Base-by-base conservation (phyloP, 2,888 invertebrate species). In the Parochlus steinenii region DNA sequence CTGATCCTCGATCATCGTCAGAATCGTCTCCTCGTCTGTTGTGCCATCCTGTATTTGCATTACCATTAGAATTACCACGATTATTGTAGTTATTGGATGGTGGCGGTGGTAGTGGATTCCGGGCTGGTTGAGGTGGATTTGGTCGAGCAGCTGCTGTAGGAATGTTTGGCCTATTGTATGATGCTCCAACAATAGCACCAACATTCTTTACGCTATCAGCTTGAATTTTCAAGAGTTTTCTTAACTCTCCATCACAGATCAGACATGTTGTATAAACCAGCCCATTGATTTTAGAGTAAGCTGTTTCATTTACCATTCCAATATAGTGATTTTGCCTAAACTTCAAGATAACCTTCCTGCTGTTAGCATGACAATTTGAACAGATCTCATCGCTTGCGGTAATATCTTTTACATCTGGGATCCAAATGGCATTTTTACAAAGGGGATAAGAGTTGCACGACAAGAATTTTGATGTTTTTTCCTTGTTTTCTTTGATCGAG, bases 391-490 rank as follows among this genome's bases (percentile, higher is more conserved):
- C 61, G 22, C 70, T 52, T 5, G 79, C 70, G 45, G 68, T 63
- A 2, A 78, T 62, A 4, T 67, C 66, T 47, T 74, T 69, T 2
- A 87, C 70, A 26, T 64, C 56, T n/a, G 63, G 60, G 28, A 92
- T 62, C 92, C 90, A 92, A 25, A 86, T 62, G 0, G 70, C 74
- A 51, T 79, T 76, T 48, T 68, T 78, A 50, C 93, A 93, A 10
- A 65, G 63, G 0, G 92, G 92, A 55, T 62, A 92, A 5, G 73
- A 74, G 39, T 68, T 57, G 52, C 93, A 93, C 4, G 74, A 65
- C 11, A 90, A 66, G 50, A 66, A 87, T 47, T 67, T 73, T 24
- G 77, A 76, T 10, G 58, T 57, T 1, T 69, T 65, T 45, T 80
- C 75, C 47, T 71, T 76, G 49, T 71, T 76, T 2, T 65, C 63